phyloP scores from a whole-genome alignment of 1,140 invertebrate genomes.

The Eurosta solidaginis region DNA sequence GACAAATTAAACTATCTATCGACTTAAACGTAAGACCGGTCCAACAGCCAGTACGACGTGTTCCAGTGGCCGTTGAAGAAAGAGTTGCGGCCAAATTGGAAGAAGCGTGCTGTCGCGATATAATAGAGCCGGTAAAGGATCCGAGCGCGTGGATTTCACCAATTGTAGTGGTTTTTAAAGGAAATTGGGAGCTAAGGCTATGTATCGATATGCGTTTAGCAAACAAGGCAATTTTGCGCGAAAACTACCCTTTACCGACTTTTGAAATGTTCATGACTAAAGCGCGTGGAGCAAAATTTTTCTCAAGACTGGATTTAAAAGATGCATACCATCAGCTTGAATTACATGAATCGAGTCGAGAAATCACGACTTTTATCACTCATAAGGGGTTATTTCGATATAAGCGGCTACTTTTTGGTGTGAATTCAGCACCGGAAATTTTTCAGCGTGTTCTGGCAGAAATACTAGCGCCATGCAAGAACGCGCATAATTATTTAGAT shows the following conservation, averaged over 20 bases:
- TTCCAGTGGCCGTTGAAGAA: slow-evolving; percentile 35
- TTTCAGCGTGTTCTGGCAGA: slow-evolving; percentile 38
- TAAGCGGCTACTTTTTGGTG: no score
- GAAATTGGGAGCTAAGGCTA: background rate
- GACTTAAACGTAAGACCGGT: slow-evolving; percentile 31
- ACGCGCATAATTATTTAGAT: slow-evolving; percentile 28
- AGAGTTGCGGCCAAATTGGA: slow-evolving; percentile 39
- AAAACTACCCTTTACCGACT: background rate
- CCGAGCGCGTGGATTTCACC: slow-evolving; percentile 36
- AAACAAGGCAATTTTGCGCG: background rate
- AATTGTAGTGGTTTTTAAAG: slow-evolving; percentile 11
- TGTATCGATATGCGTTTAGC: background rate
- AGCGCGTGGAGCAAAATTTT: slow-evolving; percentile 31
- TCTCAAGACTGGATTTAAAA: slow-evolving; percentile 42
- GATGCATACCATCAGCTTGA: slow-evolving; percentile 46
- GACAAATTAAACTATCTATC: slow-evolving; percentile 33
- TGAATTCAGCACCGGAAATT: slow-evolving; percentile 37
- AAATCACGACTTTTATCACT: slow-evolving; percentile 41
- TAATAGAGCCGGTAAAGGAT: slow-evolving; percentile 41
- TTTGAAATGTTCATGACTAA: slow-evolving; percentile 12
- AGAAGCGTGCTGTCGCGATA: no score
- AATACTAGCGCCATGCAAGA: slow-evolving; percentile 23
- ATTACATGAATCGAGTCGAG: slow-evolving; percentile 38
- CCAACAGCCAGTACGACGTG: slow-evolving; percentile 25
- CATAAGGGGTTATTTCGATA: slow-evolving; percentile 35